These are phyloP conservation scores for Cyclura pinguis DNA, from an alignment of 2,797 vertebrate genomes.

Conservation along the genomic window DNA sequence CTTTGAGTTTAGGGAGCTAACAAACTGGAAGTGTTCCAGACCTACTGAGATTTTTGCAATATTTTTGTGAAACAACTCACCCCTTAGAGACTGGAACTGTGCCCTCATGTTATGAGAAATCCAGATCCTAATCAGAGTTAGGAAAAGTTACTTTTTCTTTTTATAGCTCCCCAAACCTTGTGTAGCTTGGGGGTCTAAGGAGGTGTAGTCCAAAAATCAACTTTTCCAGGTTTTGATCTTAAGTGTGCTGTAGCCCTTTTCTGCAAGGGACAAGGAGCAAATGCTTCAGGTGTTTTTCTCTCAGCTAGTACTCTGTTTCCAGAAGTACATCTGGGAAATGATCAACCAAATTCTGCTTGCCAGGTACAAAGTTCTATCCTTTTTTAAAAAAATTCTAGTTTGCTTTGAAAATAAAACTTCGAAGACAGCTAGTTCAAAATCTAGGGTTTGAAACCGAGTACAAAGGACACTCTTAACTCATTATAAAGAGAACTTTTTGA, in stretches of 20 bases:
- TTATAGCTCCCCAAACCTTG: no score
- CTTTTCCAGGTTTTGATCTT: neutral
- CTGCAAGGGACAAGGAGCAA: conserved; percentile 6
- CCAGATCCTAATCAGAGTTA: neutral
- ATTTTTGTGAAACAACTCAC: neutral
- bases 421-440: conserved; percentile 4
- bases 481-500: neutral
- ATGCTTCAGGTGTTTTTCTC: neutral
- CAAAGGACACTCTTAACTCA: neutral
- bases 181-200: no score
- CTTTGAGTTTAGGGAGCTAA: neutral
- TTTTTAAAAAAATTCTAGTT: neutral
- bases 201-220: no score
- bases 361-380: neutral
- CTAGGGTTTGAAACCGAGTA: neutral
- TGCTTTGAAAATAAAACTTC: conserved; percentile 15
- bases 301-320: neutral
- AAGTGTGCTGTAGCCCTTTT: neutral
- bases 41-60: neutral
- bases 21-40: neutral
- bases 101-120: neutral
- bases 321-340: neutral
- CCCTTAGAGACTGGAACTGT: neutral
- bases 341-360: neutral
- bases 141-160: no score